Conservation (phyloP, 2,888 invertebrate genomes). For the Nebria brevicollis region DNA sequence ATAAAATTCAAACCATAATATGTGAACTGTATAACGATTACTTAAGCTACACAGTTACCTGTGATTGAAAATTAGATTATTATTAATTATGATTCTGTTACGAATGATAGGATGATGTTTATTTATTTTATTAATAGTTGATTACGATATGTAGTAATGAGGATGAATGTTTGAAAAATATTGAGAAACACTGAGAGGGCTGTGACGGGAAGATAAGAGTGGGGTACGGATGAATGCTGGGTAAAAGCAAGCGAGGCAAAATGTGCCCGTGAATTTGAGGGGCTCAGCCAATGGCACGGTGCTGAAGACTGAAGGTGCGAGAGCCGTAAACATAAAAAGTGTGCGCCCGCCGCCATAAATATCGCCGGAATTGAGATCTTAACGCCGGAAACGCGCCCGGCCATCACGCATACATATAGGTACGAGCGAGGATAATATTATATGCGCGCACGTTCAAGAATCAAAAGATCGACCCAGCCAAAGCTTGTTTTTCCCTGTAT, state of each 20-base stretch:
- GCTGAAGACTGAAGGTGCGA: constrained; percentile 15
- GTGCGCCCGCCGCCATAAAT: constrained; percentile 23
- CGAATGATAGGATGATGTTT: not conserved
- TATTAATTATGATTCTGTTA: not conserved
- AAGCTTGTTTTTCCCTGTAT: no score
- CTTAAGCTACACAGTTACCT: no score
- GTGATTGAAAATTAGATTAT: not conserved
- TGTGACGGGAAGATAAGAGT: constrained; percentile 27
- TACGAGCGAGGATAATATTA: not conserved
- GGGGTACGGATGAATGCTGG: constrained; percentile 19
- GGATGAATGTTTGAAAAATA: not conserved
- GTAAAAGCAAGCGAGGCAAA: constrained; percentile 19
- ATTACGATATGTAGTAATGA: not conserved
- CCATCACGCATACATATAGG: constrained; percentile 14
- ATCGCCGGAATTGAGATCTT: constrained; percentile 38
- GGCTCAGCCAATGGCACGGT: not conserved
- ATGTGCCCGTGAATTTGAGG: constrained; percentile 3
- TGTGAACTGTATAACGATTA: no score
- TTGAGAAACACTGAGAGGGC: not conserved
- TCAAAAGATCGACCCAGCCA: constrained; percentile 22
- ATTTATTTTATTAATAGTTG: not conserved
- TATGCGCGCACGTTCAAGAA: constrained; percentile 19
- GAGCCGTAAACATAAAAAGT: constrained; percentile 35
- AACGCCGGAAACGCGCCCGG: constrained; percentile 15
- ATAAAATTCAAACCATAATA: no score